phyloP scores from a whole-genome alignment of 2,888 invertebrate genomes.

The Lasioglossum marginatum region DNA sequence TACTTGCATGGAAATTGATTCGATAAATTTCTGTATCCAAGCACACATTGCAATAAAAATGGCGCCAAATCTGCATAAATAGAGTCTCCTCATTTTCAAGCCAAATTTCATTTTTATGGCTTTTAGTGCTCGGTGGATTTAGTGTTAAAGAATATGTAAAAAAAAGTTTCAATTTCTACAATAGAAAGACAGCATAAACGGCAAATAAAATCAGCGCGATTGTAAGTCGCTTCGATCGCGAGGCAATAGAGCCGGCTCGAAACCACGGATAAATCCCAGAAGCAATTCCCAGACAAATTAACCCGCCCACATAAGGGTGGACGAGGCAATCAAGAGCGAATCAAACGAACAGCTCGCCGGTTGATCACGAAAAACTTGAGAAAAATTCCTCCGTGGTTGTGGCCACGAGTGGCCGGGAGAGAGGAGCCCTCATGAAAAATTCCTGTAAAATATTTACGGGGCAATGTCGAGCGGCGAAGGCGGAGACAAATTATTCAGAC shows the following conservation, averaged over 20 bases:
- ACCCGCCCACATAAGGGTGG: conserved; percentile 9
- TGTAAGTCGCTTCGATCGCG: neutral
- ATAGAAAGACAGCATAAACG: neutral
- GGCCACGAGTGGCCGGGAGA: neutral
- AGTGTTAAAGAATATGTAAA: too few relatives aligned
- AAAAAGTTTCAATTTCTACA: too few relatives aligned
- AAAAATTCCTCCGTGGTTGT: conserved; percentile 1
- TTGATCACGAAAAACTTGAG: conserved; percentile 8
- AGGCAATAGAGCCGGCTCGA: neutral
- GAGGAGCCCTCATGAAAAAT: conserved; percentile 22
- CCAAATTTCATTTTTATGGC: too few relatives aligned
- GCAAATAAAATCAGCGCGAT: neutral
- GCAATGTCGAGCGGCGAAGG: conserved; percentile 15
- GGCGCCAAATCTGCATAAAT: too few relatives aligned
- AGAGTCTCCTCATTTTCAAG: too few relatives aligned
- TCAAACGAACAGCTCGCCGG: neutral
- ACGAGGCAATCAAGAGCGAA: neutral
- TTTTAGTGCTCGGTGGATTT: too few relatives aligned
- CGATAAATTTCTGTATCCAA: too few relatives aligned
- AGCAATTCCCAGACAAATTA: conserved; percentile 13
- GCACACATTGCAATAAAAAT: too few relatives aligned
- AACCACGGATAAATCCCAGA: neutral
- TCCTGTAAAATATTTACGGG: conserved; percentile 44
- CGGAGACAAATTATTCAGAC: conserved; percentile 38
- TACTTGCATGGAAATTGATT: too few relatives aligned